phyloP scores from a whole-genome alignment of 2,888 invertebrate genomes.

The Apamea sordens region DNA sequence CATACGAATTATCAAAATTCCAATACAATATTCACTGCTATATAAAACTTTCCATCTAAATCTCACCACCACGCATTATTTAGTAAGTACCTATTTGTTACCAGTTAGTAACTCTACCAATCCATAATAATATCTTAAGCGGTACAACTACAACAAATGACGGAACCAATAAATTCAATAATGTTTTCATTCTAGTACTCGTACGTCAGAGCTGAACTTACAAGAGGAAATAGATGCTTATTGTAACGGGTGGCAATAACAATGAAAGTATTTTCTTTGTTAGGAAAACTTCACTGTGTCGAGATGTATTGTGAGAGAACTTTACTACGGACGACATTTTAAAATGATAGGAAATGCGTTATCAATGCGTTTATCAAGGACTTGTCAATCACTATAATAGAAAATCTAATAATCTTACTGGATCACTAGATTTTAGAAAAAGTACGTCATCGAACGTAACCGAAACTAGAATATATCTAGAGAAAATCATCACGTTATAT shows the following conservation, averaged over 20 bases:
- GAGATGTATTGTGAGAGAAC: neutral
- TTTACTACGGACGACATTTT: neutral
- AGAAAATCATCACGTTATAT: neutral
- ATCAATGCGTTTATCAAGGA: neutral
- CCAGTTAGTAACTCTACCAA: neutral
- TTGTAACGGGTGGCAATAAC: constrained; percentile 11
- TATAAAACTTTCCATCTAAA: neutral
- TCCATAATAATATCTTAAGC: neutral
- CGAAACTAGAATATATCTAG: neutral
- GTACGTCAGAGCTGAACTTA: neutral
- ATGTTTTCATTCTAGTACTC: neutral
- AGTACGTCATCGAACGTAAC: neutral
- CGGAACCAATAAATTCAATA: neutral
- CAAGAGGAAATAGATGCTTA: neutral
- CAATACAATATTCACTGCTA: neutral
- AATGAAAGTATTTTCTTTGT: neutral
- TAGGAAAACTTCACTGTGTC: neutral
- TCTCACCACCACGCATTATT: neutral
- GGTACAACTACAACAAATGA: neutral
- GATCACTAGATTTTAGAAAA: no score
- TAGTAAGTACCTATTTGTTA: neutral
- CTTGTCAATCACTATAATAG: neutral
- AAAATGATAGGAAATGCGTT: neutral
- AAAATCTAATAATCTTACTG: neutral
- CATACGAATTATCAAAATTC: neutral